These are phyloP conservation scores for Aporophyla lueneburgensis DNA, from an alignment of 2,888 invertebrate species.

Conservation along the genomic window DNA sequence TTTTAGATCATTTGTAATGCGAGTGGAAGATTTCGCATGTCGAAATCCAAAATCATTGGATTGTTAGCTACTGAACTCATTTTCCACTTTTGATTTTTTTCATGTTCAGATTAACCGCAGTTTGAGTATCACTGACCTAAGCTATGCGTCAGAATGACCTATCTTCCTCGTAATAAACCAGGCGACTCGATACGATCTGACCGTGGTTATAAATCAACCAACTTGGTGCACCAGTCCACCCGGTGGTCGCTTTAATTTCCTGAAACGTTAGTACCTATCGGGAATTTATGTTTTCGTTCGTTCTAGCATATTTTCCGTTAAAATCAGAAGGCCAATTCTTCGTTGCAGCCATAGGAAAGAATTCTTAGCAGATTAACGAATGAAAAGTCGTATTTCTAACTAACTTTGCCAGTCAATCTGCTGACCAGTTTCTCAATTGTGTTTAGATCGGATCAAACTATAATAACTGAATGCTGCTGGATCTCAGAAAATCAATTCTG, in stretches of 20 bases:
- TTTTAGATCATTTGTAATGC: too few relatives aligned
- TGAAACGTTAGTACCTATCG: conserved; percentile 22
- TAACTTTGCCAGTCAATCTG: too few relatives aligned
- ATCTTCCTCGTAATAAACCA: conserved; percentile 6
- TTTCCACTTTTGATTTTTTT: neutral
- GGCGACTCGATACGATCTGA: conserved; percentile 21
- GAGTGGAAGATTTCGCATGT: too few relatives aligned
- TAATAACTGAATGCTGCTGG: too few relatives aligned
- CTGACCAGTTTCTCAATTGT: too few relatives aligned
- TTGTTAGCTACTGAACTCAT: neutral
- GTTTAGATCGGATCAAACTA: too few relatives aligned
- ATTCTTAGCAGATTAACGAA: neutral
- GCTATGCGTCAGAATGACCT: neutral
- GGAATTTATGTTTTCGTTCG: conserved; percentile 32
- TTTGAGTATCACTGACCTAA: neutral
- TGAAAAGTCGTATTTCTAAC: neutral
- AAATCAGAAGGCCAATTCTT: too few relatives aligned
- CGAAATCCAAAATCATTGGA: too few relatives aligned
- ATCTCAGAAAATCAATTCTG: too few relatives aligned
- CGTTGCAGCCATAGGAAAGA: neutral
- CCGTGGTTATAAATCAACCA: conserved; percentile 41
- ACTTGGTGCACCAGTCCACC: conserved; percentile 1
- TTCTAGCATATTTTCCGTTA: neutral
- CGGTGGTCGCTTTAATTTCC: conserved; percentile 44
- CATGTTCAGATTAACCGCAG: neutral